Percentiles rank a stretch among this genome's conserved stretches.
Conservation (phyloP, 2,113 vertebrate species). For the Trematocara marginatum region DNA sequence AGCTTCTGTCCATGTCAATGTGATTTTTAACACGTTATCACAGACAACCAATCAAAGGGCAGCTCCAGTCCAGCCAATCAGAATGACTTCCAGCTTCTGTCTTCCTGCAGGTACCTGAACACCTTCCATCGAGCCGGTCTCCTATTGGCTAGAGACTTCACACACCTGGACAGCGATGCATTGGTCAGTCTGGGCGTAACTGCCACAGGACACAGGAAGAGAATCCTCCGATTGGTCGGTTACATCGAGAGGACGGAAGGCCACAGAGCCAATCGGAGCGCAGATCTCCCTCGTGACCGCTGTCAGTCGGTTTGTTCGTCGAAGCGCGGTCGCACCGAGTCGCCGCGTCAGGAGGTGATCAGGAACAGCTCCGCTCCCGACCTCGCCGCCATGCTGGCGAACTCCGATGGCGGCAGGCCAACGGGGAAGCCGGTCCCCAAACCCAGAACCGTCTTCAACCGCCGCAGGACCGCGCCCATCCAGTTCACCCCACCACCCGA, state of each 20-base stretch:
- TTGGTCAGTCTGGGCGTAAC: constrained; percentile 83
- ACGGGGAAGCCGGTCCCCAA: constrained; percentile 83
- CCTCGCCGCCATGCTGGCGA: constrained; percentile 42
- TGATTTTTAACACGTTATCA: background rate
- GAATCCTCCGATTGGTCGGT: constrained; percentile 81
- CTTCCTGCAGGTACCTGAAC: constrained; percentile 73
- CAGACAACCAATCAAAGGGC: background rate
- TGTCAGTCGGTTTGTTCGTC: constrained; percentile 52
- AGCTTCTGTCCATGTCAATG: background rate
- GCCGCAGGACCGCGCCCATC: constrained; percentile 47
- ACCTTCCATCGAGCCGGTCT: constrained; percentile 81
- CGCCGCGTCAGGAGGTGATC: background rate
- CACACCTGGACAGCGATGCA: constrained; percentile 73
- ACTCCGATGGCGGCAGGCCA: background rate
- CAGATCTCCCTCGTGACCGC: constrained; percentile 28
- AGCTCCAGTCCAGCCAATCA: background rate
- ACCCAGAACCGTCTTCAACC: constrained; percentile 88
- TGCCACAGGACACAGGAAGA: constrained; percentile 92
- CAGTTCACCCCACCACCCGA: background rate
- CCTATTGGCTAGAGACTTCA: constrained; percentile 73
- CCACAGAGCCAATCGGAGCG: constrained; percentile 21
- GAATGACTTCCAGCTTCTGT: background rate
- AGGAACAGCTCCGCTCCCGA: constrained; percentile 51
- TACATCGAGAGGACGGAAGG: constrained; percentile 45
- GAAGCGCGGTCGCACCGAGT: background rate